phyloP scores from a whole-genome alignment of 2,888 invertebrate genomes.

The Drosophila falleni region DNA sequence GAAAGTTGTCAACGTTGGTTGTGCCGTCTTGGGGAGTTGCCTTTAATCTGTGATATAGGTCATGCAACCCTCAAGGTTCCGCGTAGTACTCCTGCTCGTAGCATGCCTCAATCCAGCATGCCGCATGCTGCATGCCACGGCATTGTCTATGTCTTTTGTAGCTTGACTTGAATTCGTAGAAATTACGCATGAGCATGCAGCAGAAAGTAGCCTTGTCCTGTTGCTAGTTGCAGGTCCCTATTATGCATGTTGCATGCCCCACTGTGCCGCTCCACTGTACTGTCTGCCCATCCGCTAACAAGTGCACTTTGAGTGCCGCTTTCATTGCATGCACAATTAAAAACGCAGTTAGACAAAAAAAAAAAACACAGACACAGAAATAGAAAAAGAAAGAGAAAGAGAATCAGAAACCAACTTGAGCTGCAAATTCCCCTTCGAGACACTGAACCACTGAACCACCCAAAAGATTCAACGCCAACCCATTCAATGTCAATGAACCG shows the following conservation, averaged over 20 bases:
- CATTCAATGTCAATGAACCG: constrained; percentile 79
- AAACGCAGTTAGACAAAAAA: constrained; percentile 75
- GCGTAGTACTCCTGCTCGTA: constrained; percentile 31
- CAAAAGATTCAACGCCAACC: constrained; percentile 47
- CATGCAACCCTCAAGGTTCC: constrained; percentile 80
- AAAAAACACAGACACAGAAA: constrained; percentile 6
- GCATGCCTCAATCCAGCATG: constrained; percentile 23
- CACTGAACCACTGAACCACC: constrained; percentile 10
- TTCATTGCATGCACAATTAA: constrained; percentile 80
- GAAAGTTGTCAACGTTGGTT: constrained; percentile 61
- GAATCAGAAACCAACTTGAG: constrained; percentile 26
- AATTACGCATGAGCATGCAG: constrained; percentile 66
- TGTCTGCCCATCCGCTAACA: constrained; percentile 42
- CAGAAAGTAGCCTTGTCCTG: constrained; percentile 62
- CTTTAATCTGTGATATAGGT: constrained; percentile 77
- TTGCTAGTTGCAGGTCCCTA: constrained; percentile 26
- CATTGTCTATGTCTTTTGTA: constrained; percentile 49
- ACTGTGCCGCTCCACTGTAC: constrained; percentile 28
- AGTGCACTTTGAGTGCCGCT: constrained; percentile 74
- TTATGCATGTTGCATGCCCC: constrained; percentile 34
- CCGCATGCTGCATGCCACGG: constrained; percentile 31
- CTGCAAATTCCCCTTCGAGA: constrained; percentile 20
- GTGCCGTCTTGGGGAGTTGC: constrained; percentile 9
- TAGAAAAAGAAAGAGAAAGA: background rate
- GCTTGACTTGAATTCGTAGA: constrained; percentile 66